Base-by-base conservation (phyloP, 2,888 invertebrate genomes). In the Temnothorax unifasciatus region DNA sequence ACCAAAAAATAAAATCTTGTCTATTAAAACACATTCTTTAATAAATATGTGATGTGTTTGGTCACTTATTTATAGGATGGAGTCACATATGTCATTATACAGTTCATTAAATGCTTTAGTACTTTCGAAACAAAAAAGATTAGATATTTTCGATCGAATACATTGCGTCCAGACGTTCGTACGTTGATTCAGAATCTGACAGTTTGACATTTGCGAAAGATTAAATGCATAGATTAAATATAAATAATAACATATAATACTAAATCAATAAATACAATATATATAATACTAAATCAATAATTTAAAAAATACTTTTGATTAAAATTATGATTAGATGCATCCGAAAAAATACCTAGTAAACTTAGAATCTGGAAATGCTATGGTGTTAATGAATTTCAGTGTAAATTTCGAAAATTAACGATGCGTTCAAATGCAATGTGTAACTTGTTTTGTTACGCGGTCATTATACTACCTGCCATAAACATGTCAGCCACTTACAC, bases 181-280 rank as follows among this genome's bases (percentile, higher is more conserved):
- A 38, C 13, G 44, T 41, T 41, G 3, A 21, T 6, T 41, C 64
- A 25, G 15, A 25, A 21, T 66, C 44, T 66, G 44, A 38, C 38
- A 66, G 64, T 44, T 66, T 41, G 64, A 66, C 41, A 66, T 66
- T 41, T 66, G 44, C 3, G 15, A 15, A 21, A 66, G 44, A 66
- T 66, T 44, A 44, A 66, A 44, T 38, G 38, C n/a, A 21, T 15
- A 21, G 5, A 63, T 63, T 38, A n/a, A 38, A 63, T 38, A 5
- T 63, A 63, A 38, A 25, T 25, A 25, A 41, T 15, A 41, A 15
- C 44, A 25, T 44, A 25, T 66, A 44, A 34, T 21, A 18, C 5
- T 21, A 38, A 61, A n/a, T 63, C n/a, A 38, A n/a, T 63, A 64
- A 64, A 64, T 41, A 47, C 6, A 34, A 5, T 34, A 34, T 34